Evolutionary conservation across 2,797 vertebrate genomes (phyloP), one percentile per base, ranked within the genome.

Genomic region (Fratercula arctica): DNA sequence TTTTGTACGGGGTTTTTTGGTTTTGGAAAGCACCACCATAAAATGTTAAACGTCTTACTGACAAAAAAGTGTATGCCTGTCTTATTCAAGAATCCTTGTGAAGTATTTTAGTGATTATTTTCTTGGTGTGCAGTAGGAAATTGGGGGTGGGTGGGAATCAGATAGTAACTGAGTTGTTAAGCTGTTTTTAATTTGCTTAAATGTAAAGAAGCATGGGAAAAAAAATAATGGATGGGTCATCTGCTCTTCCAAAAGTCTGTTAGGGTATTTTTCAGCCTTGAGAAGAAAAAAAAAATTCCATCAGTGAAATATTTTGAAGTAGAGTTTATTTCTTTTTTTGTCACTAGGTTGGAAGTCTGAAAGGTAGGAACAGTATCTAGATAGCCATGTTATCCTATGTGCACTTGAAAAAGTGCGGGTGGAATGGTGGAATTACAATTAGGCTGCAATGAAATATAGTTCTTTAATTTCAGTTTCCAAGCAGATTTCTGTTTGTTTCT

Each of bases 1-100:
- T 64, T 51, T 37, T 37, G 8, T 33, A 8, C 0, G 0, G 4
- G 0, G 0, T 3, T 63, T 48, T 70, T 61, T 50, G 2, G 6
- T 28, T 84, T 91, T 6, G 6, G 51, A 74, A 85, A 88, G 37
- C 53, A 37, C 48, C 57, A n/a, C 31, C 28, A 13, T 54, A 50
- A 77, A 45, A 21, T 26, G 9, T 67, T 87, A n/a, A 78, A 63
- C 3, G 37, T 23, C 7, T 57, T 78, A 29, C 3, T 50, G 23
- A 9, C 24, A 41, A 80, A 89, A 73, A 50, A 26, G 37, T 5
- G 14, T 11, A 33, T 21, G 1, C 57, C 35, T 4, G 1, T 43
- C 39, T 51, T 48, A 60, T 17, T 18, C 53, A 28, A 69, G 28
- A 72, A 39, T 74, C 35, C 74, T 79, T 69, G 17, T 19, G 48